Conservation (phyloP, 2,113 vertebrate species). For the Neolamprologus brichardi region DNA sequence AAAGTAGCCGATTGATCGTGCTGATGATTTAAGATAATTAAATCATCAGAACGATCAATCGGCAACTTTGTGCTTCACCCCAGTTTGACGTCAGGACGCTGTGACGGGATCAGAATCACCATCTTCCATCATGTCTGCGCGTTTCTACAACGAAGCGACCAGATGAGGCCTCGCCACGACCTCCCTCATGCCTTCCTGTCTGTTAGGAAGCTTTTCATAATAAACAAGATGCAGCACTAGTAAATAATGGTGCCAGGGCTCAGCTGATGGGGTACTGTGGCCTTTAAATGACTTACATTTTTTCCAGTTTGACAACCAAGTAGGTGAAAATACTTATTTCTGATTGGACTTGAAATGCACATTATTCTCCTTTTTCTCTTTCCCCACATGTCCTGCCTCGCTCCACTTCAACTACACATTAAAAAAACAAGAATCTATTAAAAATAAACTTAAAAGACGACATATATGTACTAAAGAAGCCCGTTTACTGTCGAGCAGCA, state of each 20-base stretch:
- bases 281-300: not conserved
- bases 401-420: not conserved
- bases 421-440: not conserved
- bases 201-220: not conserved
- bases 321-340: not conserved
- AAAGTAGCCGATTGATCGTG: fast-evolving
- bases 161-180: not conserved
- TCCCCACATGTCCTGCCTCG: fast-evolving
- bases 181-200: not conserved
- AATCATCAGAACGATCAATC: fast-evolving
- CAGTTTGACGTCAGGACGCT: not conserved
- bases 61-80: not conserved
- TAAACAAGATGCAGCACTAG: not conserved
- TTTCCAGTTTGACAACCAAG: fast-evolving
- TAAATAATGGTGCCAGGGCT: not conserved
- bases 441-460: fast-evolving
- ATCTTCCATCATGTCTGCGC: not conserved
- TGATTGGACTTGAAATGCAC: not conserved
- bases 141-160: not conserved
- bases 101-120: not conserved
- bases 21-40: not conserved
- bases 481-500: fast-evolving
- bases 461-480: not conserved
- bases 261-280: fast-evolving
- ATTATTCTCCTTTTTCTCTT: not conserved